Base-by-base conservation (phyloP, 2,113 vertebrate genomes). In the Hassar affinis region DNA sequence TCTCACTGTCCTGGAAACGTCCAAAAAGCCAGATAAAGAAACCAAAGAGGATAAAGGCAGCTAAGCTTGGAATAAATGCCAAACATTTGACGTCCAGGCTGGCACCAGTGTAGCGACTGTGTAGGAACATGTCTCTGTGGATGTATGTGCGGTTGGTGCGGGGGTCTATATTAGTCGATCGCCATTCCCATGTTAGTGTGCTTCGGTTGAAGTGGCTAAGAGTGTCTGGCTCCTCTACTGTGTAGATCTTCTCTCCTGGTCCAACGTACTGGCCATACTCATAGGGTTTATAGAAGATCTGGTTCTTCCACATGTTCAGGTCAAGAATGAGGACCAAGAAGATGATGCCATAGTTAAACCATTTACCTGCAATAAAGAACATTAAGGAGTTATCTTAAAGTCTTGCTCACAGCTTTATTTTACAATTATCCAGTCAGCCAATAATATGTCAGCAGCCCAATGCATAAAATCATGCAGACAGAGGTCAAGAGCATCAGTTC, bases 291-390 rank as follows among this genome's bases (percentile, higher is more conserved):
- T 99, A 99, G 93, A 99, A 99, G 92, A 99, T 99, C 93, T 99
- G 97, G 89, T 99, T 99, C 93, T 99, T 99, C 98, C 98, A 99
- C 97, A 99, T 99, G 91, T 99, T 99, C 15, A 99, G 94, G 90
- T 99, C 97, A 95, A 99, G 92, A 88, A 99, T 99, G 88, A 99
- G 92, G 87, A 99, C 98, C 1, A 99, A 95, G 89, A 98, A 98
- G 92, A 99, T 99, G 91, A 99, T 98, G 30, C 98, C 97, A 52
- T 99, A 99, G 93, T 99, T 99, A 93, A 99, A 99, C 98, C 98
- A 99, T 93, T 99, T 99, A 59, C 98, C 98, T 99, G 93, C 87
- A 92, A 88, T 74, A 83, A 38, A 45, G 2, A 35, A 75, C 25
- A 84, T 27, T 7, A 59, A 10, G 25, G n/a, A 52, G 30, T 72